Conservation (phyloP, 2,113 vertebrate genomes). For the Pagrus major region DNA sequence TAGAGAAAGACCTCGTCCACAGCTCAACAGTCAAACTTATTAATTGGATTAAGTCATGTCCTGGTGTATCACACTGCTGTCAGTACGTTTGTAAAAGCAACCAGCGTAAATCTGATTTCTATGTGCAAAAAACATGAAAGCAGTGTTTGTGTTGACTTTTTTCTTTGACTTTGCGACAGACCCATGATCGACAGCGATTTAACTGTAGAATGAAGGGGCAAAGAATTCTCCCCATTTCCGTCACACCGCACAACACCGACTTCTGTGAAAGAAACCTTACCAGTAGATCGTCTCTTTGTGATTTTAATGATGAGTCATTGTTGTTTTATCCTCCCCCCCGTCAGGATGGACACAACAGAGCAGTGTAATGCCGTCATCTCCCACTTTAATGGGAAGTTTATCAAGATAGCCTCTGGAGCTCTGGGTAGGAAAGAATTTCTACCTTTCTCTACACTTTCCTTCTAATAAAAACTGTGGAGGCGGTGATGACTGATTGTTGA, state of each 20-base stretch:
- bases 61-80: background rate
- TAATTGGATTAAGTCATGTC: background rate
- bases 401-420: constrained; percentile 93
- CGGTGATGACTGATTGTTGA: constrained; percentile 15
- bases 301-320: constrained; percentile 28
- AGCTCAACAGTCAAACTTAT: background rate
- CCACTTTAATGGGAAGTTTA: constrained; percentile 99
- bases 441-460: constrained; percentile 1
- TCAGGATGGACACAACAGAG: constrained; percentile 96
- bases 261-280: background rate
- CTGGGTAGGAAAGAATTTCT: constrained; percentile 74
- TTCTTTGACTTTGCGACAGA: background rate
- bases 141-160: background rate
- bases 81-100: background rate
- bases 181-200: background rate
- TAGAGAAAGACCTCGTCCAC: background rate
- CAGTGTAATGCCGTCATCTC: constrained; percentile 93
- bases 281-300: background rate
- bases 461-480: constrained; percentile 7
- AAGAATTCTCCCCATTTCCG: background rate
- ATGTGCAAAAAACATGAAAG: background rate
- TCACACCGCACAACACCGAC: background rate
- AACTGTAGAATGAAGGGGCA: background rate
- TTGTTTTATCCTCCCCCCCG: constrained; percentile 24
- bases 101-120: background rate